A percentile compares a stretch with the other conserved stretches of the same genome.
Conservation (phyloP, 2,113 vertebrate species). For the Echinops telfairi region DNA sequence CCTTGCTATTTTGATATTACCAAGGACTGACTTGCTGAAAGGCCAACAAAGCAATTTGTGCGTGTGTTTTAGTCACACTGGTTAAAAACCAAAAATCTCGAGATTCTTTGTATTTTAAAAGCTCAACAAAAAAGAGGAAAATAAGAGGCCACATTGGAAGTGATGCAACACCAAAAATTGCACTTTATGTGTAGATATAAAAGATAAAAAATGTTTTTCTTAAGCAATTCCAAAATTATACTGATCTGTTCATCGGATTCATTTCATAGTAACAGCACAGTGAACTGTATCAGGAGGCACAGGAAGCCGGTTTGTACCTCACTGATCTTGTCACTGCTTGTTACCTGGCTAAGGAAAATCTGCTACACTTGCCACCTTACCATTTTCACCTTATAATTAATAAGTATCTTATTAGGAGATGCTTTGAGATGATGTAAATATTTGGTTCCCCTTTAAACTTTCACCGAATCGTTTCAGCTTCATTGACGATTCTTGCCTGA, state of each 20-base stretch:
- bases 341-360: neutral
- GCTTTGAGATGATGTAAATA: conserved; percentile 16
- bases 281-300: neutral
- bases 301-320: neutral
- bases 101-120: no score
- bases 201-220: neutral
- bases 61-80: no score
- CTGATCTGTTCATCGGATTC: neutral
- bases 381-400: neutral
- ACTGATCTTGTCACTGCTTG: neutral
- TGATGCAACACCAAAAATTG: conserved; percentile 8
- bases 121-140: no score
- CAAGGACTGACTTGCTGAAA: no score
- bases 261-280: neutral
- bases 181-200: conserved; percentile 26
- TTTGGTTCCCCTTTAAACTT: conserved; percentile 7
- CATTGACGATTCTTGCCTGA: neutral
- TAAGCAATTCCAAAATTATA: conserved; percentile 43
- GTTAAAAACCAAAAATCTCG: no score
- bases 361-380: neutral
- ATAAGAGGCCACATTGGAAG: neutral
- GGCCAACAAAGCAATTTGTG: no score
- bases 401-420: neutral
- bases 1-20: no score
- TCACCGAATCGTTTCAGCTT: neutral